These are phyloP conservation scores for Diplazon laetatorius DNA, from an alignment of 2,888 invertebrate species.

Conservation along the genomic window DNA sequence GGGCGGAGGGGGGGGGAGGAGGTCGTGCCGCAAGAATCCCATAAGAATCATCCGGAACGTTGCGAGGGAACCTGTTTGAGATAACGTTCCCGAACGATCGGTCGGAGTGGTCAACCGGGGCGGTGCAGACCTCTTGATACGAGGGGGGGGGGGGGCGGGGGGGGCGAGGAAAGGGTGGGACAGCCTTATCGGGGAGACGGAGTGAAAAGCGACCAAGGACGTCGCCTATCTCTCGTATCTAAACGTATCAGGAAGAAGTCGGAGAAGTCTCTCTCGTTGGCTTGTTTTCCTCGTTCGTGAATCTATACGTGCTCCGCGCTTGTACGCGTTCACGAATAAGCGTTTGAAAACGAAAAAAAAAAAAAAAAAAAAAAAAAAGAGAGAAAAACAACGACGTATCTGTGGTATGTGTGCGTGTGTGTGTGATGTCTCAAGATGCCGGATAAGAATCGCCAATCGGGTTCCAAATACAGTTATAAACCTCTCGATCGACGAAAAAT, in stretches of 20 bases:
- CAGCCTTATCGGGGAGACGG: slow-evolving; percentile 61
- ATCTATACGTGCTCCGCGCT: background rate
- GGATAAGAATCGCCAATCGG: background rate
- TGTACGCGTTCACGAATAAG: too few species aligned
- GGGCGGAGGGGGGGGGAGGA: background rate
- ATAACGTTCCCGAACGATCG: slow-evolving; percentile 66
- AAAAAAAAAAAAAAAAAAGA: too few species aligned
- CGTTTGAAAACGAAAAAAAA: too few species aligned
- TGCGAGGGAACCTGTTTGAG: slow-evolving; percentile 73
- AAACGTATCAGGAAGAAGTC: slow-evolving; percentile 64
- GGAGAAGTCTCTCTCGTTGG: too few species aligned
- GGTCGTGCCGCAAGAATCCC: slow-evolving; percentile 22
- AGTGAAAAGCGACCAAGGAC: slow-evolving; percentile 75
- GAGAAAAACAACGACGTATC: too few species aligned
- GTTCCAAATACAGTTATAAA: slow-evolving; percentile 18
- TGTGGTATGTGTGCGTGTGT: too few species aligned
- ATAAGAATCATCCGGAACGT: slow-evolving; percentile 52
- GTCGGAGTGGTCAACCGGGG: background rate
- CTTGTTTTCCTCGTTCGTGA: slow-evolving; percentile 38
- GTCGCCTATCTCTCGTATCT: slow-evolving; percentile 68
- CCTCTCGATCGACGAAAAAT: too few species aligned
- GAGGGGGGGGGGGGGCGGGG: too few species aligned
- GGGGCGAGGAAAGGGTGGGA: too few species aligned
- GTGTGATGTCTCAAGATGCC: slow-evolving; percentile 7
- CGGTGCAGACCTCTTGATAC: too few species aligned